These are phyloP conservation scores for Leptogaster cylindrica DNA, from an alignment of 2,888 invertebrate genomes.

Conservation along the genomic window DNA sequence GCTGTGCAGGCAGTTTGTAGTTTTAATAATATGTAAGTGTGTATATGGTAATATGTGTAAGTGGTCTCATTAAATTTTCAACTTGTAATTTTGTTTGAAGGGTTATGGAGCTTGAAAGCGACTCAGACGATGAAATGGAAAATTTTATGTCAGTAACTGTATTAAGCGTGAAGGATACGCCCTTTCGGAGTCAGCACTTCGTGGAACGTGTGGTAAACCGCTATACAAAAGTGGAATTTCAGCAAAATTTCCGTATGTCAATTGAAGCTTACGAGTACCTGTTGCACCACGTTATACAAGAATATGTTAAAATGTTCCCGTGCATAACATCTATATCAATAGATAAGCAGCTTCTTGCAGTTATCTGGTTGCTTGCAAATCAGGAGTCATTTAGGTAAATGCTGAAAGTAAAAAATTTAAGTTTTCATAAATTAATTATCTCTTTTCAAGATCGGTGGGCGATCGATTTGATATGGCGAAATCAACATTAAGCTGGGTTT, in stretches of 20 bases:
- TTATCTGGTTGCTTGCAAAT: neutral
- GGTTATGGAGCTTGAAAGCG: neutral
- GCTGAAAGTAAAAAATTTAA: neutral
- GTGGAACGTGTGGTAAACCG: neutral
- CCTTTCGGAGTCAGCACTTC: neutral
- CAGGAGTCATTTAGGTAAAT: neutral
- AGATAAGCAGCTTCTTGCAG: neutral
- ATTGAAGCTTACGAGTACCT: neutral
- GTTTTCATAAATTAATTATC: neutral
- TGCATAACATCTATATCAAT: neutral
- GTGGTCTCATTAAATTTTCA: no score
- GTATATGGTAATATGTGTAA: no score
- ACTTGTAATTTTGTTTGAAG: no score
- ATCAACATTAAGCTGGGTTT: neutral
- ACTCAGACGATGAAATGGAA: neutral
- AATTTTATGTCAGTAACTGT: neutral
- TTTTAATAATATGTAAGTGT: no score
- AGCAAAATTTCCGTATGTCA: constrained; percentile 1
- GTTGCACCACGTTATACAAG: neutral
- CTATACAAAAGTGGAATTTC: neutral
- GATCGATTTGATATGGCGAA: constrained; percentile 3
- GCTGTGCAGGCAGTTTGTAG: no score
- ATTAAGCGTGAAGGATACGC: neutral
- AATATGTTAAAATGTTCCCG: neutral
- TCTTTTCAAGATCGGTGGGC: neutral